Base-by-base conservation (phyloP, 35 echinoderm and acorn worm genomes). In the Diadema setosum region DNA sequence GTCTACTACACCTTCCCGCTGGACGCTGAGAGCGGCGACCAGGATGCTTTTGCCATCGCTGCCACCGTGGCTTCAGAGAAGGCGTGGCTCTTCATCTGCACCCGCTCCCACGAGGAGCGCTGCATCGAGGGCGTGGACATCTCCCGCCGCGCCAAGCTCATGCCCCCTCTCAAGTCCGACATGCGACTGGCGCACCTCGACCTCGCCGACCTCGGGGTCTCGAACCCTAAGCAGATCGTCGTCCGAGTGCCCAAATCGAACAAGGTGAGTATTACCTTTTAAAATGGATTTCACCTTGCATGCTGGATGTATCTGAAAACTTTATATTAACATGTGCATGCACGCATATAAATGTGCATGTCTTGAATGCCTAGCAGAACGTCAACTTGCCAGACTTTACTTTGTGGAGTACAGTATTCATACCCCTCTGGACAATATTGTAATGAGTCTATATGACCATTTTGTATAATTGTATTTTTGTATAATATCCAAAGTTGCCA, bases 1-100 rank as follows among this genome's bases (percentile, higher is more conserved):
- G 87, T 39, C 11, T 87, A 97, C 58, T 93, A 93, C 78, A 52
- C 91, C 8, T 93, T 97, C 59, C 94, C 90, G 15, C 40, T 97
- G 18, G 83, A 83, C 39, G 64, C 74, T 45, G 11, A 75, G 43
- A 17, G 87, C 33, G 21, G 41, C 39, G 30, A 55, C 31, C 34
- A 58, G n/a, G 70, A 78, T 46, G 44, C 69, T 40, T 97, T 97
- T 52, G 74, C 89, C 39, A 76, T 83, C 41, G 70, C 65, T 20
- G 86, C 86, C 8, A 89, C 87, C n/a, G 83, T 70, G 15, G 18
- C 34, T 27, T 36, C 70, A 21, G 60, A 55, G 15, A 75, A 39
- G 3, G 57, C 70, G 17, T 93, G 94, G 90, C 65, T 97, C 26
- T 97, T 86, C 80, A 70, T 87, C n/a, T 97, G 94, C 55, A 70